Evolutionary conservation across 2,113 vertebrate species (phyloP).

Genomic region (Alaudala cheleensis): DNA sequence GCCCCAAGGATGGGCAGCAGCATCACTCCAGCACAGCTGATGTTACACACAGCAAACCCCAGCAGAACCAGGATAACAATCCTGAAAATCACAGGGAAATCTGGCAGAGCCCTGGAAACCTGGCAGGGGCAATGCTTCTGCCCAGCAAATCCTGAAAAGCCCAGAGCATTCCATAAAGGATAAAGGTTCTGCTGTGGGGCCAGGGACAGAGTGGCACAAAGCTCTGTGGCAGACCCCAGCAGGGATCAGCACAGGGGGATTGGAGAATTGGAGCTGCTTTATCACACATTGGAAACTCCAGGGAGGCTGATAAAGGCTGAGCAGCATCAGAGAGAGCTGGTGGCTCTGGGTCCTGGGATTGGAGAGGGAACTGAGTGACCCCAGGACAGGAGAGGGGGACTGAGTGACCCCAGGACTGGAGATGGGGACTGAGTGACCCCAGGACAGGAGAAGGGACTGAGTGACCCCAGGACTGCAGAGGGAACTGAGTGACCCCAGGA

Average conservation of each 20-base stretch:
- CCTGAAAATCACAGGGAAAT: background rate
- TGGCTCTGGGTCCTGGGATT: accelerated
- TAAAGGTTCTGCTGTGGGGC: accelerated
- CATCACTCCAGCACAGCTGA: accelerated
- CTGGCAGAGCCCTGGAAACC: background rate
- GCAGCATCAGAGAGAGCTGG: accelerated
- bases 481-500: background rate
- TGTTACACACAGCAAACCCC: background rate
- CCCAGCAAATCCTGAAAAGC: background rate
- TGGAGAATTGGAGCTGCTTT: background rate
- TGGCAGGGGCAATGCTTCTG: background rate
- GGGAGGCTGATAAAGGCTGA: background rate
- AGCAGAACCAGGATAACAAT: accelerated
- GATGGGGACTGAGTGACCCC: background rate
- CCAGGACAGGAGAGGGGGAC: background rate
- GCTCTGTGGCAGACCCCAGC: background rate
- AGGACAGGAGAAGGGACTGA: no score
- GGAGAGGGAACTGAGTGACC: background rate
- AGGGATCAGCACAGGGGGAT: accelerated
- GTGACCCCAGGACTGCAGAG: background rate
- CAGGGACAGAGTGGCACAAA: accelerated
- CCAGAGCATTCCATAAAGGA: accelerated
- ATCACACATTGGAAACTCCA: accelerated
- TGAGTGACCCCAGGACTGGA: background rate
- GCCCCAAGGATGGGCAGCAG: background rate